phyloP scores from a whole-genome alignment of 2,113 vertebrate species.

The Nothoprocta perdicaria region DNA sequence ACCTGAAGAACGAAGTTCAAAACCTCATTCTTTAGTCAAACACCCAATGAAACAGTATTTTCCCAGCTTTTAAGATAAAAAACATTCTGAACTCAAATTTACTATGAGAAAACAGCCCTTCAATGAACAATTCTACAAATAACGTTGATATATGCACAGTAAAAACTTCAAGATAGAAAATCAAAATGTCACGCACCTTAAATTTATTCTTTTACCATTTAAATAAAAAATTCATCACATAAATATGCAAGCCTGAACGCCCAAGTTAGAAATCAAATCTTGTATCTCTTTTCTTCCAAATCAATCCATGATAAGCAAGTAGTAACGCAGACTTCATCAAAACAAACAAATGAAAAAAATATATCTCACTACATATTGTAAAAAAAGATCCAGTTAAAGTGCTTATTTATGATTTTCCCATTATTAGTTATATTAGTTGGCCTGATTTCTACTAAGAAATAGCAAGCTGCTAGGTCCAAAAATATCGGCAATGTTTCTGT shows the following conservation, averaged over 20 bases:
- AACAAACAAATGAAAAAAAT: neutral
- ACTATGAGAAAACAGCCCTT: neutral
- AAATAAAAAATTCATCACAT: neutral
- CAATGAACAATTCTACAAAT: neutral
- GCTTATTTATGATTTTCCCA: conserved; percentile 21
- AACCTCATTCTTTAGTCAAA: neutral
- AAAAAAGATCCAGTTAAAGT: neutral
- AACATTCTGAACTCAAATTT: neutral
- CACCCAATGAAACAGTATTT: neutral
- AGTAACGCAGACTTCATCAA: neutral
- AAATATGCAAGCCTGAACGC: neutral
- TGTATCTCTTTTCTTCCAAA: neutral
- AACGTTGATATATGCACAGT: neutral
- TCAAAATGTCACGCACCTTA: neutral
- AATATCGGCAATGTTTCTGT: neutral
- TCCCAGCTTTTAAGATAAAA: neutral
- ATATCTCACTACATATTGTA: conserved; percentile 13
- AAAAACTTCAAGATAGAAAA: neutral
- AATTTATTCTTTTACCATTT: conserved; percentile 7
- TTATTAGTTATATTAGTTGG: conserved; percentile 28
- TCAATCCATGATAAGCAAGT: neutral
- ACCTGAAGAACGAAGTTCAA: neutral
- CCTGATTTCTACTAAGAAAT: neutral
- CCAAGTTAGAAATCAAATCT: neutral
- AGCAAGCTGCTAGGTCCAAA: neutral